Evolutionary conservation across 1,140 invertebrate species (phyloP).

Genomic region (Brachionus manjavacas): DNA sequence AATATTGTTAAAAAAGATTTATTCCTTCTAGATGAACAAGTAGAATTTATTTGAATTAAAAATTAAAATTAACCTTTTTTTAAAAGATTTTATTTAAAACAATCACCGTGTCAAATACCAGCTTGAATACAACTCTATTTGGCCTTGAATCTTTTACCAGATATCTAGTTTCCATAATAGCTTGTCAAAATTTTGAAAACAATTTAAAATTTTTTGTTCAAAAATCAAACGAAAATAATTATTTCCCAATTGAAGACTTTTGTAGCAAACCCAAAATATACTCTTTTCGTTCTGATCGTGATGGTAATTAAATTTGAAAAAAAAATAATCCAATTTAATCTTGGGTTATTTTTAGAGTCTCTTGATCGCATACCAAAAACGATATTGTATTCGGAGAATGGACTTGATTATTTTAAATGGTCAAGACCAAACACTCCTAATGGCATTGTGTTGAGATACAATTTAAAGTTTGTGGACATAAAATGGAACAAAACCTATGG

Average conservation of each 20-base stretch:
- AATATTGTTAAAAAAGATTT: background rate
- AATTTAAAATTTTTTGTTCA: background rate
- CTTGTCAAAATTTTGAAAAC: background rate
- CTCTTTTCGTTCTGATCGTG: background rate
- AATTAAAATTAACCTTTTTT: background rate
- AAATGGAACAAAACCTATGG: constrained; percentile 20
- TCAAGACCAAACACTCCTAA: background rate
- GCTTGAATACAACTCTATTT: background rate
- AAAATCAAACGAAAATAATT: background rate
- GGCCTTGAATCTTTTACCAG: background rate
- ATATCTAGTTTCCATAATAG: constrained; percentile 9
- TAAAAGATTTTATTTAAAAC: background rate
- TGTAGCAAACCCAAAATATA: background rate
- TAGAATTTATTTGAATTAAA: background rate
- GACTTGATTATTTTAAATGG: background rate
- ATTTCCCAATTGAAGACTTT: background rate
- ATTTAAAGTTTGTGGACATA: constrained; percentile 13
- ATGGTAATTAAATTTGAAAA: background rate
- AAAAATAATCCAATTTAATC: too few species aligned
- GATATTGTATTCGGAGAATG: background rate
- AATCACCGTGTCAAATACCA: background rate
- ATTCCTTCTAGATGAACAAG: background rate
- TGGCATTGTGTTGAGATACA: constrained; percentile 9
- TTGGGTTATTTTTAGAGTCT: background rate
- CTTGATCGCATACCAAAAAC: background rate